Conservation (phyloP, 1,140 invertebrate genomes). For the Latrodectus geometricus region DNA sequence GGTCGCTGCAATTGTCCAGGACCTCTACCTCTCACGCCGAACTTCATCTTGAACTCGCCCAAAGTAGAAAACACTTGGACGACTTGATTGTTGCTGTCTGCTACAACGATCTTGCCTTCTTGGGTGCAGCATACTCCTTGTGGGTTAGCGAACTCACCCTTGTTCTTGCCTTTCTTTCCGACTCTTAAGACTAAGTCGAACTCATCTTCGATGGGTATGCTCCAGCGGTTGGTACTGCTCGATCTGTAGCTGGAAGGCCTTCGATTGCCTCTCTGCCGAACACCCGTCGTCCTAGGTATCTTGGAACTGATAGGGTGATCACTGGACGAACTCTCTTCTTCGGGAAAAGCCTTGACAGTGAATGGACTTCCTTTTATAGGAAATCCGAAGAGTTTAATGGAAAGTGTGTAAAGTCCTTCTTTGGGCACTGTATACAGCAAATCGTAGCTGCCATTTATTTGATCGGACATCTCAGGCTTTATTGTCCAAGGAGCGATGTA, state of each 20-base stretch:
- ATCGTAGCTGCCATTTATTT: slow-evolving; percentile 71
- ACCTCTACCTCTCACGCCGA: slow-evolving; percentile 71
- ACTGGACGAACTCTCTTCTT: slow-evolving; percentile 63
- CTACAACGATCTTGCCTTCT: slow-evolving; percentile 71
- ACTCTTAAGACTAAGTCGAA: slow-evolving; percentile 69
- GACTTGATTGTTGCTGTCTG: slow-evolving; percentile 75
- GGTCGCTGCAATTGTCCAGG: slow-evolving; percentile 74
- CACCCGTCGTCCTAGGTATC: slow-evolving; percentile 60
- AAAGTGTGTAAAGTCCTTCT: slow-evolving; percentile 69
- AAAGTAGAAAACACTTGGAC: slow-evolving; percentile 70
- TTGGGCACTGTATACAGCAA: slow-evolving; percentile 68
- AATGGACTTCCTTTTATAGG: slow-evolving; percentile 72
- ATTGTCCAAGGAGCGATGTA: slow-evolving; percentile 55
- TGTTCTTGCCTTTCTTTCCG: slow-evolving; percentile 71
- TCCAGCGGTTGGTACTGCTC: slow-evolving; percentile 68
- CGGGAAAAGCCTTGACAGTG: slow-evolving; percentile 41
- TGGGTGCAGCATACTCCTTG: slow-evolving; percentile 70
- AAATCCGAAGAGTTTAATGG: slow-evolving; percentile 70
- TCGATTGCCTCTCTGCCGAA: slow-evolving; percentile 67
- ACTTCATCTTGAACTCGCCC: slow-evolving; percentile 69
- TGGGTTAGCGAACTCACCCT: slow-evolving; percentile 75
- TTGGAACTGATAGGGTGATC: slow-evolving; percentile 62
- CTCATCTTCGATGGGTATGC: slow-evolving; percentile 71
- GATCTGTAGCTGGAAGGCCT: slow-evolving; percentile 69
- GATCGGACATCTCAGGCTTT: slow-evolving; percentile 68